Conservation (phyloP, 2,797 vertebrate genomes). For the Phoeniculus purpureus region DNA sequence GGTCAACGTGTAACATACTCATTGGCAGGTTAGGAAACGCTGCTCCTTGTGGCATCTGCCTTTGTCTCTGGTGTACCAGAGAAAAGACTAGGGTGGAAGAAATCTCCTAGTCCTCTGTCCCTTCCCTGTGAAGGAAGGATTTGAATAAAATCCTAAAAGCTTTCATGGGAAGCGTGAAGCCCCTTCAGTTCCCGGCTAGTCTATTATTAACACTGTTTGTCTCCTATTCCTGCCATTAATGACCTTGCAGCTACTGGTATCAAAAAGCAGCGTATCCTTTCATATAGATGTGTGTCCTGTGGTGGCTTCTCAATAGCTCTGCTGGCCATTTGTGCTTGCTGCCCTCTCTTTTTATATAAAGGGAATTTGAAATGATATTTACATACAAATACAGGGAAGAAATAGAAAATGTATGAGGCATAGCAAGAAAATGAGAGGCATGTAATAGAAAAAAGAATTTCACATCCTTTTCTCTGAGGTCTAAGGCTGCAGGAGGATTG, state of each 20-base stretch:
- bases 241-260: conserved; percentile 30
- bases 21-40: neutral
- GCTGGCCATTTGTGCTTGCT: conserved; percentile 55
- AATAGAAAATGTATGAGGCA: neutral
- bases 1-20: neutral
- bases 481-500: neutral
- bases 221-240: conserved; percentile 62
- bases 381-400: conserved; percentile 27
- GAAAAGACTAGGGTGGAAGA: neutral
- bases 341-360: neutral
- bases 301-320: conserved; percentile 64
- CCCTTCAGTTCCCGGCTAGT: conserved; percentile 9
- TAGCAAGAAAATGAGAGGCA: conserved; percentile 13
- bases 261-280: conserved; percentile 53
- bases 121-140: conserved; percentile 30
- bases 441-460: neutral
- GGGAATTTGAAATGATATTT: conserved; percentile 27
- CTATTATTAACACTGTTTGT: conserved; percentile 67
- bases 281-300: conserved; percentile 31
- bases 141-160: conserved; percentile 61
- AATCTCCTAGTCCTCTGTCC: neutral
- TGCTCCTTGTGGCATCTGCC: neutral
- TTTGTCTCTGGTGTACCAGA: neutral
- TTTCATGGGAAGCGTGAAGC: conserved; percentile 25
- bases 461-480: neutral